Conservation (phyloP, 2,113 vertebrate genomes). For the Mirza zaza region DNA sequence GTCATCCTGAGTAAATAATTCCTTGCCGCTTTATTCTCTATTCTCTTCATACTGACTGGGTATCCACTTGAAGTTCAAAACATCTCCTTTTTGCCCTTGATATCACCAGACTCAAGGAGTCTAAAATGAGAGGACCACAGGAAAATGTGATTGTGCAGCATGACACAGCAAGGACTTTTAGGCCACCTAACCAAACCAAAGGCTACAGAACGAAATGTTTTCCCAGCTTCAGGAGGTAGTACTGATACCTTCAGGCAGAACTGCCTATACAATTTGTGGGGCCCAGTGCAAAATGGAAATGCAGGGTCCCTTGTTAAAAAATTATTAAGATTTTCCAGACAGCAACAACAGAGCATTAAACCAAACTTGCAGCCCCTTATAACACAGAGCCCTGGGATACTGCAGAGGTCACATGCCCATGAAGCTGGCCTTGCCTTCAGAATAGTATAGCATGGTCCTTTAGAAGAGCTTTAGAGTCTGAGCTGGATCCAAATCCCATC, state of each 20-base stretch:
- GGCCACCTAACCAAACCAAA: neutral
- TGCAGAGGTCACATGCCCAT: neutral
- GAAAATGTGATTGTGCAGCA: neutral
- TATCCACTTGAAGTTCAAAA: neutral
- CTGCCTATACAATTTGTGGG: neutral
- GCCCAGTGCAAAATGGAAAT: neutral
- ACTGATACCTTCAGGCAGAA: neutral
- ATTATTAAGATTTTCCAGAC: neutral
- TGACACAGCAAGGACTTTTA: neutral
- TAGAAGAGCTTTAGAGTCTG: neutral
- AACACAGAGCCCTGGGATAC: neutral
- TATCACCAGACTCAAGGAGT: neutral
- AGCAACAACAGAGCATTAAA: neutral
- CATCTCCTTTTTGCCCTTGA: neutral
- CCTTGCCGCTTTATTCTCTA: neutral
- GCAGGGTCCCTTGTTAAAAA: neutral
- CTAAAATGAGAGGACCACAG: neutral
- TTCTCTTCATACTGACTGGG: neutral
- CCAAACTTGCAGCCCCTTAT: neutral
- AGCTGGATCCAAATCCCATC: neutral
- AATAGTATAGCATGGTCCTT: neutral
- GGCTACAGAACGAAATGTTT: neutral
- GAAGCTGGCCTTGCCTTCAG: neutral
- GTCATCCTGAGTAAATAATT: conserved; percentile 12
- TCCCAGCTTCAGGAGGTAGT: neutral